Percentiles rank a stretch among this genome's conserved stretches.
Conservation (phyloP, 2,113 vertebrate genomes). For the Hyperopisus bebe region DNA sequence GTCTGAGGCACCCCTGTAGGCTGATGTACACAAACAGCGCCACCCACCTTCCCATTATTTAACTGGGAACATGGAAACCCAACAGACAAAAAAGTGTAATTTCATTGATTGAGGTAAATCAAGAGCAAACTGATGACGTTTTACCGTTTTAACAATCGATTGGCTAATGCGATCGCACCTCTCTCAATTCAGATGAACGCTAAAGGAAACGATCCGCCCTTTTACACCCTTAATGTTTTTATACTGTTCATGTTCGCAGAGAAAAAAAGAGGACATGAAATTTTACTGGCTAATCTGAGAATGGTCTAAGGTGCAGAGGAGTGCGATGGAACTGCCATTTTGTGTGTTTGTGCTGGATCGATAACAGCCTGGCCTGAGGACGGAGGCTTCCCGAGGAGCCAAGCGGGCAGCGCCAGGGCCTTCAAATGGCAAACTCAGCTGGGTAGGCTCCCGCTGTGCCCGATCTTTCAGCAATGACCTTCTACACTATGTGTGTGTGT, state of each 20-base stretch:
- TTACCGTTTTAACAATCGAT: not conserved
- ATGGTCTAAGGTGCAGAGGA: not conserved
- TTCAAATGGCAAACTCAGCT: not conserved
- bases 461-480: slow-evolving; percentile 14
- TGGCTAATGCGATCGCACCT: not conserved
- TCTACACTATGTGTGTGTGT: not conserved
- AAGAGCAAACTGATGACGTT: not conserved
- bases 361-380: not conserved
- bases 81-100: not conserved
- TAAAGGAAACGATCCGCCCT: not conserved
- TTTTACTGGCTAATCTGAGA: not conserved
- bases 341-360: not conserved
- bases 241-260: not conserved
- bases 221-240: not conserved
- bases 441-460: not conserved
- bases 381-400: not conserved
- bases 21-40: not conserved
- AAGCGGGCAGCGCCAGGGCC: not conserved
- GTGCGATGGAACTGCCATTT: not conserved
- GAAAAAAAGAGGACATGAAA: not conserved
- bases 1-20: not conserved
- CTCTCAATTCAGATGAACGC: not conserved
- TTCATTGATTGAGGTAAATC: not conserved
- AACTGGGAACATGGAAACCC: not conserved
- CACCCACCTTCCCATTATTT: not conserved